Base-by-base conservation (phyloP, 2,888 invertebrate species). In the Ypsolopha sequella region DNA sequence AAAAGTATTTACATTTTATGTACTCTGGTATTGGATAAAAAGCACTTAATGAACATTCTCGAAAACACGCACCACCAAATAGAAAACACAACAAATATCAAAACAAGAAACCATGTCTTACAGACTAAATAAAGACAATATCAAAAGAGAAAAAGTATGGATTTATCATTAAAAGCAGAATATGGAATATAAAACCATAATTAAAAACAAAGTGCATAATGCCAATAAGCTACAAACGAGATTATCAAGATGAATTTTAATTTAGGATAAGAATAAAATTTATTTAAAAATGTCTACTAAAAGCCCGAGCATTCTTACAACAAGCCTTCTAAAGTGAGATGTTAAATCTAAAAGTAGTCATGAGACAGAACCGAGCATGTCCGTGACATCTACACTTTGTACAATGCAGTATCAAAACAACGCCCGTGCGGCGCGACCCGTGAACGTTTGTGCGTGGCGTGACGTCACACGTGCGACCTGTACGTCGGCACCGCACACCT, bases 1-100 rank as follows among this genome's bases (percentile, higher is more conserved):
- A 84, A 84, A 77, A 72, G 80, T 86, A 84, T 84, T 75, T 84
- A 86, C 84, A 85, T 36, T 75, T 72, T 76, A 78, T 66, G 71
- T 66, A 69, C 36, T 14, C 43, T 8, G 65, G 72, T 73, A 67
- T 66, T 64, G 70, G 59, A 73, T 67, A 76, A 80, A 80, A 80
- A 82, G 80, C 81, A 80, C 78, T 80, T 79, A 75, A 67, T 64
- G 72, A 66, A 68, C 72, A 65, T 67, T 43, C 35, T 24, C 41
- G 33, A 41, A 24, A 48, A 39, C 69, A 68, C 66, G 63, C 61
- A 66, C 64, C 69, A 66, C 64, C 59, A 66, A 68, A 36, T 47
- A 11, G 24, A 39, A n/a, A 33, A 41, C 39, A 10, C 39, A 48
- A 48, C 39, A 7, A 33, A 34, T n/a, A 48, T 48, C 24, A 47